Evolutionary conservation across 2,113 vertebrate genomes (phyloP), one percentile per base, ranked within the genome.

Genomic region (Phaethornis superciliosus): DNA sequence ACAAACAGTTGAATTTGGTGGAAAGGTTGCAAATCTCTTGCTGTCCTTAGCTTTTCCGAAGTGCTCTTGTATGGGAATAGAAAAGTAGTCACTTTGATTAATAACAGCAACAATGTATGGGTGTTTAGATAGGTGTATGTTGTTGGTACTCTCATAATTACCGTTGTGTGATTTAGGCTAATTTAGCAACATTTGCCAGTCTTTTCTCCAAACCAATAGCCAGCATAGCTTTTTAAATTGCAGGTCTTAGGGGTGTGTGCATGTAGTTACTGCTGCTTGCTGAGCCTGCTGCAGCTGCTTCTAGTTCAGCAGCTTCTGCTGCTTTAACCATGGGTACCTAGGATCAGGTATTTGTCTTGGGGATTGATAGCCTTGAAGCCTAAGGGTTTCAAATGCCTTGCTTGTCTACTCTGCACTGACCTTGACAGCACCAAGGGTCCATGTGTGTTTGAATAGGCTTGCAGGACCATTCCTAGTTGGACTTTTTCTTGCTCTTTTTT

Each of bases 231-330:
- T 52, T 40, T 42, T 14, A 40, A 56, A 62, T 10, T 63, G 37
- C 20, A 27, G 74, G 30, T 68, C 8, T 23, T 68, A 7, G 18
- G n/a, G 7, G 7, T 0, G n/a, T 6, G 7, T 0, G 3, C 0
- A 0, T 22, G 0, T 3, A 33, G 35, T 68, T 67, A 22, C 37
- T 52, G 56, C 59, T 71, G 1, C 16, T 63, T 47, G 44, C 58
- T 87, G 23, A 27, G 9, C 16, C 21, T 47, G 56, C 47, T 16
- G 18, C 37, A 71, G 47, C 46, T 62, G 26, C 64, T 58, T 62
- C 76, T 46, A 5, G 20, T 55, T 62, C 55, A 85, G 71, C 82
- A 83, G 62, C 44, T 46, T 54, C 46, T 64, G 21, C 28, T 64
- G 5, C 60, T 79, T 79, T 68, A 64, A 33, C 26, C 0, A 0